These are phyloP conservation scores for Recurvirostra avosetta DNA, from an alignment of 2,113 vertebrate genomes.

Conservation along the genomic window DNA sequence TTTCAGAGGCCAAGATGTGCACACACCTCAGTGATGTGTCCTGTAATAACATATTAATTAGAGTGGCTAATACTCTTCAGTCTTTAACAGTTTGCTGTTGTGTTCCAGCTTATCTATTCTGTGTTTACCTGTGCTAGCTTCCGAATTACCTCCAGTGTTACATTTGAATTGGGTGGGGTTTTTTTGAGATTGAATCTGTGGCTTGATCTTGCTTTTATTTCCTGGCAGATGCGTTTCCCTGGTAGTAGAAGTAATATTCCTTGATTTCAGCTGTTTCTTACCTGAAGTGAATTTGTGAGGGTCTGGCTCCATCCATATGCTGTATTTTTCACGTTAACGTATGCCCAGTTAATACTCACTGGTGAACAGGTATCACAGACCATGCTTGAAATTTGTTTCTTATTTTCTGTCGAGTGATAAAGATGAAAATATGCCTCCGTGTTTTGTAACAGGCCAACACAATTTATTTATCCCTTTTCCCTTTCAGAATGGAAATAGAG, in stretches of 20 bases:
- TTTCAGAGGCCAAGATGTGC: neutral
- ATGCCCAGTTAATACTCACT: neutral
- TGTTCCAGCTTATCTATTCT: neutral
- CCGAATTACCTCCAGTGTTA: neutral
- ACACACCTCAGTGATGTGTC: neutral
- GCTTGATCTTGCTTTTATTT: neutral
- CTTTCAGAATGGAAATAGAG: neutral
- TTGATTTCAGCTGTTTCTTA: neutral
- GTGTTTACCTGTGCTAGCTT: neutral
- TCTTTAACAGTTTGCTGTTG: neutral
- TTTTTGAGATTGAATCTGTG: neutral
- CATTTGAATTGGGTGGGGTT: neutral
- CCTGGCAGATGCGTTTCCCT: neutral
- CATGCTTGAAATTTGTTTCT: neutral
- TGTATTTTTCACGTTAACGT: neutral
- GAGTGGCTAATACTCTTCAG: neutral
- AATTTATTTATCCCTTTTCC: neutral
- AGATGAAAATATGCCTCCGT: neutral
- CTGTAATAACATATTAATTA: neutral
- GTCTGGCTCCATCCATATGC: neutral
- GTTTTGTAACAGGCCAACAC: neutral
- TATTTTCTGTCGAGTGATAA: neutral
- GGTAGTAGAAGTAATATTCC: neutral
- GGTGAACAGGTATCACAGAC: neutral
- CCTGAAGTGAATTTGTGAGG: neutral